A percentile compares a stretch with the other conserved stretches of the same genome.
Conservation (phyloP, 2,113 vertebrate species). For the cattle (Bos taurus) region ARS-UCD2.0 NC_037334.1:63604501-63605000, state of each 20-base stretch:
- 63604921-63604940: background rate
- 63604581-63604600: background rate
- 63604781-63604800: background rate
- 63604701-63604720: background rate
- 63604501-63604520: background rate
- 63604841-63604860: background rate
- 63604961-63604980: background rate
- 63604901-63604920: background rate
- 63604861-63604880: background rate
- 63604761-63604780: background rate
- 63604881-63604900: background rate
- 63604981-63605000: background rate
- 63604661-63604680: accelerated
- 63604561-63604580: background rate
- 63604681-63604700: background rate
- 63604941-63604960: background rate
- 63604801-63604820: background rate
- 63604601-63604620: background rate
- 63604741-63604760: background rate
- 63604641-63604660: background rate
- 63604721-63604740: background rate
- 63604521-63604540: background rate
- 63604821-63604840: background rate
- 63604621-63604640: background rate
- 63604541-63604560: background rate